Evolutionary conservation across 2,888 invertebrate genomes (phyloP).

Genomic region (Lithophane socia): DNA sequence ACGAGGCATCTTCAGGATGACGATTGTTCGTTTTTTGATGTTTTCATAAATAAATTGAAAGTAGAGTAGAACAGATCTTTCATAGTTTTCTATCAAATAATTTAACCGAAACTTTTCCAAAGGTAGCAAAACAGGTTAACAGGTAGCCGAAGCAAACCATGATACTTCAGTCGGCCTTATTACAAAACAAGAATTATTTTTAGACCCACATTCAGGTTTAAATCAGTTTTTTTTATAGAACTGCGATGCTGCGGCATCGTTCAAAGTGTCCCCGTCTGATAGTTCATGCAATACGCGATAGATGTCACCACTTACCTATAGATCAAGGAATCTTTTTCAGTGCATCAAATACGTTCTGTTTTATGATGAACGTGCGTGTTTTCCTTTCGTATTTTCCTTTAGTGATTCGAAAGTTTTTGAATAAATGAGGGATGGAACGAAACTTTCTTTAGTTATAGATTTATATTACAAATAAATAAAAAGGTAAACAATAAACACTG

Average conservation of each 20-base stretch:
- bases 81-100: neutral
- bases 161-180: neutral
- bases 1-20: too few species aligned
- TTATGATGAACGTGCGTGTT: slow-evolving; percentile 8
- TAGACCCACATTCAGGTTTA: neutral
- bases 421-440: neutral
- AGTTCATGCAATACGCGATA: slow-evolving; percentile 35
- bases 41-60: too few species aligned
- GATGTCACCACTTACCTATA: slow-evolving; percentile 36
- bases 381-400: slow-evolving; percentile 1
- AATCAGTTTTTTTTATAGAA: neutral
- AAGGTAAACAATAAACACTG: neutral
- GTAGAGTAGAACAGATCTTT: neutral
- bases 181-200: neutral
- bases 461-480: too few species aligned
- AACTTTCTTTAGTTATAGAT: neutral
- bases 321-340: neutral
- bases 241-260: neutral
- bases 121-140: neutral
- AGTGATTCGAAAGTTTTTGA: neutral
- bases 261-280: neutral
- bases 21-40: neutral
- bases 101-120: neutral
- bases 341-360: slow-evolving; percentile 10
- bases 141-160: neutral